These are phyloP conservation scores for Schrankia costaestrigalis DNA, from an alignment of 2,888 invertebrate species.

Conservation along the genomic window DNA sequence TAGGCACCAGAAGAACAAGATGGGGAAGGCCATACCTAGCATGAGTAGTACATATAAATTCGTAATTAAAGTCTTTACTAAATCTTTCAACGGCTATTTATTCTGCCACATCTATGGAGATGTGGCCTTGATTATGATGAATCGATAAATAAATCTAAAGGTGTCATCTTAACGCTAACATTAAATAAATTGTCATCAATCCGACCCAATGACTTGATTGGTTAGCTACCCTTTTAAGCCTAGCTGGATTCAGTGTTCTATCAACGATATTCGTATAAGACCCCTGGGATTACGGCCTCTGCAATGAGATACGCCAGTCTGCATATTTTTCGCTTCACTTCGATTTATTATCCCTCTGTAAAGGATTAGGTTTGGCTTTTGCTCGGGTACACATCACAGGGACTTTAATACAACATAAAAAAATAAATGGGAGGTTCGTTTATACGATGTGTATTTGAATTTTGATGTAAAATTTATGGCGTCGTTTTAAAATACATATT, in stretches of 20 bases:
- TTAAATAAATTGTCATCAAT: too few relatives aligned
- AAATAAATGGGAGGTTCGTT: slow-evolving; percentile 12
- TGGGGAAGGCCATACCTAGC: too few relatives aligned
- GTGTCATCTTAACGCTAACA: too few relatives aligned
- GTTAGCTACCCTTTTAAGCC: slow-evolving; percentile 10
- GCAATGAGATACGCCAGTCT: slow-evolving; percentile 27
- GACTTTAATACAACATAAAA: slow-evolving; percentile 23
- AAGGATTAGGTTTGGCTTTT: slow-evolving; percentile 28
- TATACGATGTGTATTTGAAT: slow-evolving; percentile 9
- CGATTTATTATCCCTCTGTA: slow-evolving; percentile 25
- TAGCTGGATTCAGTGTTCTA: slow-evolving; percentile 14
- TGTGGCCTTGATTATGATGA: too few relatives aligned
- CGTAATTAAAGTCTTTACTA: too few relatives aligned
- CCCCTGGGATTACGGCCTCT: slow-evolving; percentile 22
- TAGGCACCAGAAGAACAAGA: too few relatives aligned
- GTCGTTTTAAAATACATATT: not conserved
- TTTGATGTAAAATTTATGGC: slow-evolving; percentile 6
- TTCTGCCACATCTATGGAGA: too few relatives aligned
- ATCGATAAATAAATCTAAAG: too few relatives aligned
- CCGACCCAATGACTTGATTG: too few relatives aligned
- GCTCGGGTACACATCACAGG: slow-evolving; percentile 19
- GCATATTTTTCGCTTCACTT: slow-evolving; percentile 31
- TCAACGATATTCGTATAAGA: slow-evolving; percentile 20
- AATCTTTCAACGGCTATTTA: too few relatives aligned
- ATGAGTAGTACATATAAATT: too few relatives aligned